phyloP scores from a whole-genome alignment of 2,888 invertebrate genomes.

The Lasioglossum villosulum region DNA sequence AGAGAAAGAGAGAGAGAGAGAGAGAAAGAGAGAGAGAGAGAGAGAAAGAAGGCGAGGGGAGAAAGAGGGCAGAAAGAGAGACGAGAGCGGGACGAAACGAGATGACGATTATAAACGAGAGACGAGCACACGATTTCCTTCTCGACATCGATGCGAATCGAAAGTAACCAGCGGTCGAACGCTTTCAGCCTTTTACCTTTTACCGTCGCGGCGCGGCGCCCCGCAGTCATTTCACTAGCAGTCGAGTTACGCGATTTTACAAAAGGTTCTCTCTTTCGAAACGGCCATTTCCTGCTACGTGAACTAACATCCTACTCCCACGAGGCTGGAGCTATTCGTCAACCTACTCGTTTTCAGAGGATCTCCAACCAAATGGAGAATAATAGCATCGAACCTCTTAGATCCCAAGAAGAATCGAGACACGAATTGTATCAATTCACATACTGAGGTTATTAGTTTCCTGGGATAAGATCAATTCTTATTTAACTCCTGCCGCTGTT shows the following conservation, averaged over 20 bases:
- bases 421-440: too few relatives aligned
- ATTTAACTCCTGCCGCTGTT: too few relatives aligned
- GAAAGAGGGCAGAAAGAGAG: constrained; percentile 39
- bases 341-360: not conserved
- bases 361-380: not conserved
- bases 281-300: not conserved
- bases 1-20: constrained; percentile 47
- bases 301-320: not conserved
- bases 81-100: constrained; percentile 54
- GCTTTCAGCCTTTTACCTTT: constrained; percentile 70
- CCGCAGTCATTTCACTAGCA: constrained; percentile 64
- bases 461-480: too few relatives aligned
- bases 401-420: too few relatives aligned
- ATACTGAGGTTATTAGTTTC: too few relatives aligned
- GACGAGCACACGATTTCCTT: constrained; percentile 61
- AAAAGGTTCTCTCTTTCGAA: not conserved
- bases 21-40: constrained; percentile 38
- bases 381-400: not conserved
- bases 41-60: constrained; percentile 37
- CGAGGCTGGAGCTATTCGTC: not conserved
- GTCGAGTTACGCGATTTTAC: constrained; percentile 3
- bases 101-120: constrained; percentile 69
- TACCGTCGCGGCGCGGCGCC: constrained; percentile 42
- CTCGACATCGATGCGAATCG: constrained; percentile 68
- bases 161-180: constrained; percentile 64